Conservation (phyloP, 2,888 invertebrate genomes). For the Heliconius hortense region DNA sequence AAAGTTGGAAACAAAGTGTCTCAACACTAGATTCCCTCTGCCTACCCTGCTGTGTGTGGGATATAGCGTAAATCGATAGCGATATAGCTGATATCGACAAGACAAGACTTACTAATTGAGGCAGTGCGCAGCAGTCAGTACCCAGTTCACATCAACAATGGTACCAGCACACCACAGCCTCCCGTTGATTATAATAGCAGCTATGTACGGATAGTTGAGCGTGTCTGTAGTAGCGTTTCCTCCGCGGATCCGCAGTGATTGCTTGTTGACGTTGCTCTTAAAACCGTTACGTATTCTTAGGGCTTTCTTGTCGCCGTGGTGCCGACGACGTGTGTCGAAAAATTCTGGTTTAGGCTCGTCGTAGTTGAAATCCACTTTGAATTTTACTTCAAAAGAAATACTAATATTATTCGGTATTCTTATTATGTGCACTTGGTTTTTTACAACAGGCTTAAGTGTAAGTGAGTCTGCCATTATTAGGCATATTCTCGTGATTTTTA, state of each 20-base stretch:
- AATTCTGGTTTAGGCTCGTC: slow-evolving; percentile 26
- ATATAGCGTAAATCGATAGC: too few species aligned
- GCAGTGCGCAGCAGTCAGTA: slow-evolving; percentile 74
- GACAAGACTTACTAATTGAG: slow-evolving; percentile 67
- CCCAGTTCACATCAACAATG: slow-evolving; percentile 72
- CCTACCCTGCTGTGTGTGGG: too few species aligned
- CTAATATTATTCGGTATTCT: background rate
- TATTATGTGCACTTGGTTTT: background rate
- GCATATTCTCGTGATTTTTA: too few species aligned
- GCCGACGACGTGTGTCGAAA: slow-evolving; percentile 45
- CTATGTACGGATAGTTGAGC: slow-evolving; percentile 70
- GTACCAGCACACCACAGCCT: slow-evolving; percentile 73
- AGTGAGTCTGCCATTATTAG: background rate
- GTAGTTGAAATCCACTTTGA: slow-evolving; percentile 46
- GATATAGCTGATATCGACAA: background rate
- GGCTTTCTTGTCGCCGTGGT: slow-evolving; percentile 37
- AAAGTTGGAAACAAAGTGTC: too few species aligned
- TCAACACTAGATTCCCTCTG: too few species aligned
- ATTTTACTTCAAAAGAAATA: slow-evolving; percentile 47
- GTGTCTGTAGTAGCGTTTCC: slow-evolving; percentile 61
- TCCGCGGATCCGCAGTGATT: slow-evolving; percentile 54
- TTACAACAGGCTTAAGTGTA: background rate
- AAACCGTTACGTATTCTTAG: slow-evolving; percentile 55
- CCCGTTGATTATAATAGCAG: slow-evolving; percentile 71
- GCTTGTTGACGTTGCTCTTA: slow-evolving; percentile 42